These are phyloP conservation scores for Oreochromis grahami DNA, from an alignment of 2,797 vertebrate species.

Conservation along the genomic window DNA sequence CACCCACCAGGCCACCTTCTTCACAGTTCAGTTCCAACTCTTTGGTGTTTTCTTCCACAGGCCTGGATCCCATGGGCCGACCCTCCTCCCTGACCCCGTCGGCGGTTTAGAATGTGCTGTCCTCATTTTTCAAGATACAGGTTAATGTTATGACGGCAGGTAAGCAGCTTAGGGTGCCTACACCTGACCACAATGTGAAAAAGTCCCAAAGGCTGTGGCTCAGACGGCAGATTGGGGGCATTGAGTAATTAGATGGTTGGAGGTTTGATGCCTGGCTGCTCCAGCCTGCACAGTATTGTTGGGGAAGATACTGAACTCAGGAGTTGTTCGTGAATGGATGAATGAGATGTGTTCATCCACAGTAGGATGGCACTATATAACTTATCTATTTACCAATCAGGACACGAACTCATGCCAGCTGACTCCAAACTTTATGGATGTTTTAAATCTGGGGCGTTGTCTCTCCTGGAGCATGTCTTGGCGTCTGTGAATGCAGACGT, in stretches of 20 bases:
- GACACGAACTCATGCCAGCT: not conserved
- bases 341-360: not conserved
- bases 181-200: not conserved
- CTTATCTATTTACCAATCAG: not conserved
- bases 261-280: not conserved
- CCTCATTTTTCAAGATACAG: not conserved
- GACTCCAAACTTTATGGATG: not conserved
- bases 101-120: not conserved
- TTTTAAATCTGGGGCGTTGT: not conserved
- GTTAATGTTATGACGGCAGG: not conserved
- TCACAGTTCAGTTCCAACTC: not conserved
- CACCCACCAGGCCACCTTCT: not conserved
- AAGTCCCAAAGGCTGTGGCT: not conserved
- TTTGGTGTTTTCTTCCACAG: not conserved
- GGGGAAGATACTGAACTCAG: not conserved
- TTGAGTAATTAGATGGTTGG: not conserved
- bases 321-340: not conserved
- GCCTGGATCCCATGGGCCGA: accelerated
- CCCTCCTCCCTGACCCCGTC: not conserved
- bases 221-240: accelerated
- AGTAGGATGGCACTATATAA: not conserved
- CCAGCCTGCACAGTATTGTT: accelerated
- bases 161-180: too few species aligned
- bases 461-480: not conserved
- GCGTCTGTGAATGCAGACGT: not conserved